Evolutionary conservation across 2,888 invertebrate species (phyloP), one percentile per base, ranked within the genome.

Genomic region (Koerneria pararmatus): DNA sequence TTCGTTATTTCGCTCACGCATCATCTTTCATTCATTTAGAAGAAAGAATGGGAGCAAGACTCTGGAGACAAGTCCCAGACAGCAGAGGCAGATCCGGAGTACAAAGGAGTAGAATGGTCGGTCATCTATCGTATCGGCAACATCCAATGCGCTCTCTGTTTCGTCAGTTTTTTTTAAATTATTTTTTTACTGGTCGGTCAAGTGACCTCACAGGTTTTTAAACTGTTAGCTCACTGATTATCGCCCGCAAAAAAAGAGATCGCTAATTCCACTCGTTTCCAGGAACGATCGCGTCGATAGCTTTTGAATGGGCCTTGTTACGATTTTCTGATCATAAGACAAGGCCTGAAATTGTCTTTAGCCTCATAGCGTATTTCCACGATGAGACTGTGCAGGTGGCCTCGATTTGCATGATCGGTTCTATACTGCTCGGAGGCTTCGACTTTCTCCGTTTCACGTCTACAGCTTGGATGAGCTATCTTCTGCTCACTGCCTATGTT

Each of bases 401-500:
- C n/a, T 63, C 63, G 31, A 15, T 41, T 34, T 67, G 67, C 35
- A 57, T 69, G n/a, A 34, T 62, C 11, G 22, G 63, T 27, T 49
- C 64, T 3, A 53, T 69, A n/a, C 35, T 57, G 29, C 37, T 56
- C 51, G 59, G 49, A 24, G 69, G 69, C 31, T 66, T 67, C 66
- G 64, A 37, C 54, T 37, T 66, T 41, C 64, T 67, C 54, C 66
- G 66, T 48, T 69, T 69, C 53, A 67, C 69, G 5, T 62, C 62
- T 6, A 41, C 63, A 15, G 61, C 49, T 37, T 37, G 31, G 57
- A 51, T 60, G 1, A 48, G 53, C 1, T 68, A 64, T 37, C 65
- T 72, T 41, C 62, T 71, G 56, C 64, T 63, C 67, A 71, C 69
- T 34, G 65, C 67, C 32, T 65, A 53, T 37, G 51, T 61, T 32